Percentiles rank a stretch among this genome's conserved stretches.
Evolutionary conservation across 2,888 invertebrate species (phyloP).

Genomic region (Reticulitermes lucifugus): DNA sequence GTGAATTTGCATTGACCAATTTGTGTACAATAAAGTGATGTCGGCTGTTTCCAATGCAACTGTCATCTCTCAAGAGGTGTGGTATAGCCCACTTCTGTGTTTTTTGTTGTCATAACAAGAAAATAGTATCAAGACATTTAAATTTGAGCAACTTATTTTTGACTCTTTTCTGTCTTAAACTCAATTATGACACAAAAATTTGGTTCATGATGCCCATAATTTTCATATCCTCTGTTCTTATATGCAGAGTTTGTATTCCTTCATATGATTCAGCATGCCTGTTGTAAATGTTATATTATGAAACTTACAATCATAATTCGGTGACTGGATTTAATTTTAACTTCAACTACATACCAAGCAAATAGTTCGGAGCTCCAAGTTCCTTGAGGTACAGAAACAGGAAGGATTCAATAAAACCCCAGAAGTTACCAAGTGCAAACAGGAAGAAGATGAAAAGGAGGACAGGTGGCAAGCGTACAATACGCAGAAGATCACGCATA

Average conservation of each 20-base stretch:
- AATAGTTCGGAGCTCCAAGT: slow-evolving; percentile 84
- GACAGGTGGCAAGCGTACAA: slow-evolving; percentile 83
- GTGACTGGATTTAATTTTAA: slow-evolving; percentile 56
- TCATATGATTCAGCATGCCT: too few relatives aligned
- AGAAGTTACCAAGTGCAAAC: slow-evolving; percentile 85
- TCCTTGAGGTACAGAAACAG: slow-evolving; percentile 88
- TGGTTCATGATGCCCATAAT: too few relatives aligned
- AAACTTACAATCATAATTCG: background rate
- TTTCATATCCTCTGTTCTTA: background rate
- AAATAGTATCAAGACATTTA: too few relatives aligned
- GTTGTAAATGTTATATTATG: background rate
- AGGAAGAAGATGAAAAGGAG: slow-evolving; percentile 84
- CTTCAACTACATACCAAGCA: slow-evolving; percentile 70
- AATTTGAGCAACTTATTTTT: too few relatives aligned
- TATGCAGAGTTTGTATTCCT: background rate
- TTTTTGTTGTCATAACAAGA: too few relatives aligned
- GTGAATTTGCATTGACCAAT: too few relatives aligned
- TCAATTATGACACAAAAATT: too few relatives aligned
- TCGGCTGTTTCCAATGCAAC: too few relatives aligned
- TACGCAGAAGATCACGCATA: slow-evolving; percentile 78
- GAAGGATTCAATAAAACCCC: slow-evolving; percentile 92
- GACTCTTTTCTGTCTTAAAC: too few relatives aligned
- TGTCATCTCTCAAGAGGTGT: too few relatives aligned
- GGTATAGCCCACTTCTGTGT: too few relatives aligned
- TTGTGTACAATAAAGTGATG: too few relatives aligned